Evolutionary conservation across 2,888 invertebrate species (phyloP).

Genomic region (Sphaerophoria rueppellii): DNA sequence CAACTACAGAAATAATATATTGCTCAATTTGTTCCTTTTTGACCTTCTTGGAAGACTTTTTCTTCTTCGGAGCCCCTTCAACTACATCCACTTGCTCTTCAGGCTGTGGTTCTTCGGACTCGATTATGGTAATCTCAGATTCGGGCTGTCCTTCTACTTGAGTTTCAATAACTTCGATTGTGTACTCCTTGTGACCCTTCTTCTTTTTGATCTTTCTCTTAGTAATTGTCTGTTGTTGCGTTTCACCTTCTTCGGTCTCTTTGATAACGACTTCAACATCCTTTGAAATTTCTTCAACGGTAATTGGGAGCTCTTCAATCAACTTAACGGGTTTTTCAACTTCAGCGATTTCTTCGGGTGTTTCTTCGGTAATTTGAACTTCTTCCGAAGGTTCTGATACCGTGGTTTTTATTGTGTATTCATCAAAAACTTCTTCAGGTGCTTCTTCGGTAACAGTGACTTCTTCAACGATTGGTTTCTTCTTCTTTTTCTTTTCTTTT

Average conservation of each 20-base stretch:
- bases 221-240: conserved; percentile 80
- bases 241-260: conserved; percentile 78
- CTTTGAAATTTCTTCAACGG: conserved; percentile 74
- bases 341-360: conserved; percentile 66
- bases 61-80: conserved; percentile 72
- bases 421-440: conserved; percentile 75
- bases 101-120: conserved; percentile 62
- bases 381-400: conserved; percentile 75
- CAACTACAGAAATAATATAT: conserved; percentile 78
- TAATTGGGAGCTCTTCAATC: conserved; percentile 63
- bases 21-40: conserved; percentile 77
- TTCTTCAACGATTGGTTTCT: conserved; percentile 77
- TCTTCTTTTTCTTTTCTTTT: conserved; percentile 77
- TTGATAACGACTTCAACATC: conserved; percentile 60
- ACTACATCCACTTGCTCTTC: conserved; percentile 75
- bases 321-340: conserved; percentile 43
- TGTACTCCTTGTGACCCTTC: conserved; percentile 81
- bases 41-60: conserved; percentile 76
- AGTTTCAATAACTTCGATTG: conserved; percentile 82
- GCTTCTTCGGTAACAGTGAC: conserved; percentile 77
- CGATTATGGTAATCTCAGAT: conserved; percentile 79
- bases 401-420: conserved; percentile 75
- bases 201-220: conserved; percentile 79
- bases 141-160: conserved; percentile 81
- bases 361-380: conserved; percentile 71